A percentile compares a stretch with the other conserved stretches of the same genome.
These are phyloP conservation scores for Larimichthys crocea DNA, from an alignment of 2,113 vertebrate genomes.

Conservation along the genomic window DNA sequence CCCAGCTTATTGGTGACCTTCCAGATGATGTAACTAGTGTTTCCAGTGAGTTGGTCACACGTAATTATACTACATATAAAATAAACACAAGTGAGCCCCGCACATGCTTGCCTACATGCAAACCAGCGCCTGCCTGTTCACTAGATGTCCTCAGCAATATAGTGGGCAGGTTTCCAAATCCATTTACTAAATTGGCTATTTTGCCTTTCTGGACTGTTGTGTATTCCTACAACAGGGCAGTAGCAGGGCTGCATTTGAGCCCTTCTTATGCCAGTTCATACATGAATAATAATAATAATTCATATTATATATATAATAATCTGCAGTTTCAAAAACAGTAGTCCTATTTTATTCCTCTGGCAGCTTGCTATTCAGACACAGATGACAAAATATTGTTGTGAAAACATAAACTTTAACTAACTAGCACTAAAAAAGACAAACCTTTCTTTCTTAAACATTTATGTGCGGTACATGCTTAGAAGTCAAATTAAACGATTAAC, in stretches of 20 bases:
- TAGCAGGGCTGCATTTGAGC: too few relatives aligned
- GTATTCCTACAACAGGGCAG: too few relatives aligned
- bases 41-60: background rate
- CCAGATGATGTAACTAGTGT: background rate
- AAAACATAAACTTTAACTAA: background rate
- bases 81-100: background rate
- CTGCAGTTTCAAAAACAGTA: background rate
- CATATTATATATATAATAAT: too few relatives aligned
- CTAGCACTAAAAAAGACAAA: background rate
- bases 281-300: too few relatives aligned
- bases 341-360: background rate
- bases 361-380: background rate
- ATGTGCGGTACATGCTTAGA: background rate
- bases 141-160: background rate
- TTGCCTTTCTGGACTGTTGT: background rate
- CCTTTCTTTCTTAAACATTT: background rate
- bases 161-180: background rate
- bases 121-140: background rate
- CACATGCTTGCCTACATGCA: background rate
- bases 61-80: background rate
- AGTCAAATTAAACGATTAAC: background rate
- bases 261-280: too few relatives aligned
- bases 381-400: background rate
- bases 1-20: background rate
- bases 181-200: background rate